Base-by-base conservation (phyloP, 2,113 vertebrate species). In the Nannospalax galili region DNA sequence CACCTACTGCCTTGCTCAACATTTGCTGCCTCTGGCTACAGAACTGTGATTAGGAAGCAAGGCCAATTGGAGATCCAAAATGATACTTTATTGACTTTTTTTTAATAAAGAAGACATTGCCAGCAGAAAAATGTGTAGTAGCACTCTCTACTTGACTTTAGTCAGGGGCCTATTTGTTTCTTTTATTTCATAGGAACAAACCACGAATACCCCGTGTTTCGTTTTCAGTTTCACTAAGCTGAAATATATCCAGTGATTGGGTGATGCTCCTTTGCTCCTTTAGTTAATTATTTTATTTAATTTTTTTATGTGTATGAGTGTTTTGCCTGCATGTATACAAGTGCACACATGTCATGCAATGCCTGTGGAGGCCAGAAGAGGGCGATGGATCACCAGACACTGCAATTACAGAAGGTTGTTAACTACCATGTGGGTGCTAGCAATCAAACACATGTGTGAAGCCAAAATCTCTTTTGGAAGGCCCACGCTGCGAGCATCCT, bases 41-140 rank as follows among this genome's bases (percentile, higher is more conserved):
- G 91, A 95, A 97, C 94, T 65, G n/a, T 95, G 91, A 96, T 96
- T 95, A 96, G 91, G 67, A 77, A 97, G 79, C 85, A 94, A 93
- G 95, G 78, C 84, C 93, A 93, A 78, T 48, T 93, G 93, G 86
- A 96, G 86, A 95, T 95, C 74, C 94, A 75, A 92, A 94, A 96
- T 92, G 78, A 97, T 95, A 75, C 30, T 88, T n/a, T 97, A 96
- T 95, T 96, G 79, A 95, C 75, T 78, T 62, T 52, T 73, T 92
- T 93, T 84, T 3, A 84, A 92, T 96, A 95, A 90, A 74, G 69
- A 32, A 94, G 52, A 64, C 37, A 69, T n/a, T 84, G 86, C 35
- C 64, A 93, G 82, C 70, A 80, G 78, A 96, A 37, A 84, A 93
- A 93, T 88, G 48, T 52, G 7, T 40, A 62, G 58, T 35, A 56